Conservation (phyloP, 2,113 vertebrate species). For the Xiphophorus couchianus region DNA sequence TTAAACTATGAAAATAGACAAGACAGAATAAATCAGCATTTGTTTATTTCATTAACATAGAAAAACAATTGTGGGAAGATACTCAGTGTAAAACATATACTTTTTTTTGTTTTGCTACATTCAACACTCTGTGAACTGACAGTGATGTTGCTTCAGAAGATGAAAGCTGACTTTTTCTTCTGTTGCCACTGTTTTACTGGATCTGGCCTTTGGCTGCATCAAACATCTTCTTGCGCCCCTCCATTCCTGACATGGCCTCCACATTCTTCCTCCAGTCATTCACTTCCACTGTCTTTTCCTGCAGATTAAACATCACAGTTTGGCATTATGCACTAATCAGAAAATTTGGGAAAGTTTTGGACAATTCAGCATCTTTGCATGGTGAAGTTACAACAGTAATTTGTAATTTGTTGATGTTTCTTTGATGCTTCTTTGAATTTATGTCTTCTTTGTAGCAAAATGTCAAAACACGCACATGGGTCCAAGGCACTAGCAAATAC, state of each 20-base stretch:
- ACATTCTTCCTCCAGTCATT: conserved; percentile 98
- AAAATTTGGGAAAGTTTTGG: too few relatives aligned
- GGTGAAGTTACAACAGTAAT: neutral
- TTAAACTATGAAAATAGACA: too few relatives aligned
- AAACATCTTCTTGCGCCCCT: conserved; percentile 95
- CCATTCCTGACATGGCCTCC: conserved; percentile 90
- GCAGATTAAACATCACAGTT: neutral
- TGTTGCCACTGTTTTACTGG: conserved; percentile 44
- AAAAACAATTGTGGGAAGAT: neutral
- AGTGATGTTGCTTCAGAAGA: neutral
- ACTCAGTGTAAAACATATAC: neutral
- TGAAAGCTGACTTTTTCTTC: neutral
- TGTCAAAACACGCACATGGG: neutral
- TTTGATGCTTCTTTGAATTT: neutral
- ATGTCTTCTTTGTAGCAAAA: neutral
- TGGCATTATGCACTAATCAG: neutral
- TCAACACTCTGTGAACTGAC: neutral
- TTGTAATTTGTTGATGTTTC: too few relatives aligned
- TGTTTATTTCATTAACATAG: neutral
- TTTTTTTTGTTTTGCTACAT: neutral
- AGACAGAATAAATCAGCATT: neutral
- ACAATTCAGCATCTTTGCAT: neutral
- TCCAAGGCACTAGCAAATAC: too few relatives aligned
- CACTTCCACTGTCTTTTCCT: conserved; percentile 73
- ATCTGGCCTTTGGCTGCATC: conserved; percentile 69